A percentile compares a stretch with the other conserved stretches of the same genome.
phyloP scores from a whole-genome alignment of 2,113 vertebrate species.

The Odobenus rosmarus region DNA sequence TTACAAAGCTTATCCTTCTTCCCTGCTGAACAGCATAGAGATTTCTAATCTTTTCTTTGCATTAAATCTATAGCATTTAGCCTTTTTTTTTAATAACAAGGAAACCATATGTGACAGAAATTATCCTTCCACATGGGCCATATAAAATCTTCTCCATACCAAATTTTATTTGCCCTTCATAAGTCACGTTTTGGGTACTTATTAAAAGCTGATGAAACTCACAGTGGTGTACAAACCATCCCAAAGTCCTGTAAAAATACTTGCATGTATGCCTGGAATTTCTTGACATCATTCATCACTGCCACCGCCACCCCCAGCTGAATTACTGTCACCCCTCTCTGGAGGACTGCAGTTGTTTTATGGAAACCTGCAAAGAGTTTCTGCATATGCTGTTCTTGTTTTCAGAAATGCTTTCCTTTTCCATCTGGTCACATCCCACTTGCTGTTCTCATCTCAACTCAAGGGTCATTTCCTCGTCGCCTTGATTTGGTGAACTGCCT shows the following conservation, averaged over 20 bases:
- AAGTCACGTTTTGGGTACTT: background rate
- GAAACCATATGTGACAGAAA: background rate
- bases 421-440: background rate
- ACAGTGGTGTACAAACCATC: background rate
- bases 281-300: background rate
- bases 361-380: background rate
- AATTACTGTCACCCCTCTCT: background rate
- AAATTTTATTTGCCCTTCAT: background rate
- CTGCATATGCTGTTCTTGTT: background rate
- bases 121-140: background rate
- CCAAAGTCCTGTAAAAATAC: background rate
- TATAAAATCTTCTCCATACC: background rate
- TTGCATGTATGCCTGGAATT: background rate
- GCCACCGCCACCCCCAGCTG: too few species aligned
- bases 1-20: slow-evolving; percentile 3
- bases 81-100: background rate
- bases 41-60: slow-evolving; percentile 31
- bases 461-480: background rate
- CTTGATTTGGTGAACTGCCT: background rate
- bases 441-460: background rate
- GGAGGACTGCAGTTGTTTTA: background rate
- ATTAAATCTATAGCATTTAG: slow-evolving; percentile 20
- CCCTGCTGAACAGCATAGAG: background rate
- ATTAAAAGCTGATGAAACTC: background rate
- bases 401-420: background rate